Evolutionary conservation across 2,113 vertebrate genomes (phyloP).

Genomic region (Desmodus rotundus): DNA sequence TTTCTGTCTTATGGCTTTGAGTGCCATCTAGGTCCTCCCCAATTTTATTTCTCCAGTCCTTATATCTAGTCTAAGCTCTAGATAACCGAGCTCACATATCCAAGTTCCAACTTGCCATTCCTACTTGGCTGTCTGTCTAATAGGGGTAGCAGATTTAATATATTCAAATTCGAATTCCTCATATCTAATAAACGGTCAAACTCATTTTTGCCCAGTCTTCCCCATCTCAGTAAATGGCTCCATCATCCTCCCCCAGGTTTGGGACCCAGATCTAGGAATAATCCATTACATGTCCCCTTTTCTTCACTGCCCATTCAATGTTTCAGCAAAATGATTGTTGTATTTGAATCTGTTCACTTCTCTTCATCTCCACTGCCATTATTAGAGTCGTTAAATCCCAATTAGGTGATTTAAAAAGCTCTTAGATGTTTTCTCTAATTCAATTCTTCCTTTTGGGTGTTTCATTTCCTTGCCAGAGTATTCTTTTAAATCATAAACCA

Average conservation of each 20-base stretch:
- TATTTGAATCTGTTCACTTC: neutral
- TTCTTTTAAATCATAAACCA: slow-evolving; percentile 5
- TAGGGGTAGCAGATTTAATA: neutral
- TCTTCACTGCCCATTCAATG: neutral
- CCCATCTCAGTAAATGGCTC: neutral
- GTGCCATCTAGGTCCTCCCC: neutral
- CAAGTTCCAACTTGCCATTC: neutral
- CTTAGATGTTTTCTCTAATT: slow-evolving; percentile 16
- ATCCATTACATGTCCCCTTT: neutral
- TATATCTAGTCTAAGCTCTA: neutral
- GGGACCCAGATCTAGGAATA: neutral
- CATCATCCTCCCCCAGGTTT: neutral
- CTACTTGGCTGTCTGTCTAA: neutral
- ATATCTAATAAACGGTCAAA: neutral
- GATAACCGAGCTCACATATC: neutral
- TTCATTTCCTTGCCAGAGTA: neutral
- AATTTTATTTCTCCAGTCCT: neutral
- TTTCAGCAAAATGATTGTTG: neutral
- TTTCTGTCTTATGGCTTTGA: neutral
- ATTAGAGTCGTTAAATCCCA: neutral
- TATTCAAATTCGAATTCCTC: neutral
- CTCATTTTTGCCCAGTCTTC: neutral
- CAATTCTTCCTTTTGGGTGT: neutral
- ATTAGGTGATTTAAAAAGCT: neutral
- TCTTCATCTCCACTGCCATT: neutral